phyloP scores from a whole-genome alignment of 1,140 invertebrate species.

The Penaeus chinensis region DNA sequence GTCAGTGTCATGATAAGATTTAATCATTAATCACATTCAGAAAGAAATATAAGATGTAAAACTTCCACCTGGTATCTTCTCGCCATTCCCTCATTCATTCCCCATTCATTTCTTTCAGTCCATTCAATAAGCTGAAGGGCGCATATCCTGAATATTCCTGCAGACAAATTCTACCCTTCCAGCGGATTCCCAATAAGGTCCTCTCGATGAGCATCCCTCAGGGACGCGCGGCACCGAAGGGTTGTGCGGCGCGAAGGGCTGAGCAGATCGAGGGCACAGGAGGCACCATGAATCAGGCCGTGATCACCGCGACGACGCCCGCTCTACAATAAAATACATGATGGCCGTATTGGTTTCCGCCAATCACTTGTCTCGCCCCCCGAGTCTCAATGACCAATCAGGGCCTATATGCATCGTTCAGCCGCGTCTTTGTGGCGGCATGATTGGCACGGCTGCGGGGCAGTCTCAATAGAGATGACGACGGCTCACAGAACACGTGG shows the following conservation, averaged over 20 bases:
- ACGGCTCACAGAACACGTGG: too few relatives aligned
- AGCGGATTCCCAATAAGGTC: neutral
- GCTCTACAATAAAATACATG: slow-evolving; percentile 29
- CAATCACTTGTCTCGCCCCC: slow-evolving; percentile 34
- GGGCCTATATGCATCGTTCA: slow-evolving; percentile 15
- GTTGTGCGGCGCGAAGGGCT: neutral
- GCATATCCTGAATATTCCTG: too few relatives aligned
- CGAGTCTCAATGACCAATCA: slow-evolving; percentile 11
- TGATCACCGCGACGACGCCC: slow-evolving; percentile 27
- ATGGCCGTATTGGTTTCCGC: slow-evolving; percentile 13
- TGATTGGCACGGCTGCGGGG: too few relatives aligned
- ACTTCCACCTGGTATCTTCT: too few relatives aligned
- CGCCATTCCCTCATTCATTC: too few relatives aligned
- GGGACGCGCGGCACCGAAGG: neutral
- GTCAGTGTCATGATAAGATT: too few relatives aligned
- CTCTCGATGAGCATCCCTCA: neutral
- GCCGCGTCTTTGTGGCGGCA: neutral
- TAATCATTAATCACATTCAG: too few relatives aligned
- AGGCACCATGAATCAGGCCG: slow-evolving; percentile 25
- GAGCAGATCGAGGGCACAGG: neutral
- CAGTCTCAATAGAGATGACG: too few relatives aligned
- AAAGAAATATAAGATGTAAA: too few relatives aligned
- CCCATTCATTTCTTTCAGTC: too few relatives aligned
- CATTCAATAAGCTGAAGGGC: too few relatives aligned
- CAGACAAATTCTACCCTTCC: neutral